Conservation (phyloP, 2,888 invertebrate species). For the Brachyptera risi region DNA sequence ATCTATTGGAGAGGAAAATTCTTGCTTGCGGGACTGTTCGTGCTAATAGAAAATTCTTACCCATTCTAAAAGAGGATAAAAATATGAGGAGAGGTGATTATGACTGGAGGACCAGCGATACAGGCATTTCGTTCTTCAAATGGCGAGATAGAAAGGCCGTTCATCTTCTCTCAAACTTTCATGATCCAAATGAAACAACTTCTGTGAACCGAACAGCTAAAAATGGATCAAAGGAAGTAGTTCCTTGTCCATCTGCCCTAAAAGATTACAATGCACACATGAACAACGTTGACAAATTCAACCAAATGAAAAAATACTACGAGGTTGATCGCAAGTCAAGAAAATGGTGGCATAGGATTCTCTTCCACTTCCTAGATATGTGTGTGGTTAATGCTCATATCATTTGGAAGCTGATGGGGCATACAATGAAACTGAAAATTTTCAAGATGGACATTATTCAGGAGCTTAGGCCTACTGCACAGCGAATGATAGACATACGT, state of each 20-base stretch:
- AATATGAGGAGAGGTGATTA: background rate
- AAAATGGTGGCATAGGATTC: constrained; percentile 40
- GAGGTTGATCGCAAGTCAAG: constrained; percentile 38
- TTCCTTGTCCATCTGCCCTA: constrained; percentile 36
- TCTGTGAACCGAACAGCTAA: constrained; percentile 32
- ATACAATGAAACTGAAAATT: constrained; percentile 27
- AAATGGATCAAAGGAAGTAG: constrained; percentile 33
- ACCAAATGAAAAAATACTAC: constrained; percentile 38
- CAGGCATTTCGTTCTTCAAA: constrained; percentile 26
- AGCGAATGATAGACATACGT: no score
- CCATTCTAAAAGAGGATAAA: no score
- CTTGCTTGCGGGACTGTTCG: background rate
- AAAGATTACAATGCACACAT: constrained; percentile 38
- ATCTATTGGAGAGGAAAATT: background rate
- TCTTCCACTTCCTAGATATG: constrained; percentile 37
- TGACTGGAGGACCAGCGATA: constrained; percentile 28
- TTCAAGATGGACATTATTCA: constrained; percentile 31
- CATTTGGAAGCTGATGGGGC: no score
- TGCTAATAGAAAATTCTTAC: background rate
- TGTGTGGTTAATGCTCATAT: constrained; percentile 28
- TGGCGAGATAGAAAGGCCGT: constrained; percentile 38
- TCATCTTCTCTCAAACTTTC: constrained; percentile 37
- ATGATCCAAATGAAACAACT: constrained; percentile 33
- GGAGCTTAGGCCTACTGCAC: no score
- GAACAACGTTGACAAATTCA: constrained; percentile 39